Evolutionary conservation across 2,113 vertebrate genomes (phyloP), one percentile per base, ranked within the genome.

Genomic region (Empidonax alnorum): DNA sequence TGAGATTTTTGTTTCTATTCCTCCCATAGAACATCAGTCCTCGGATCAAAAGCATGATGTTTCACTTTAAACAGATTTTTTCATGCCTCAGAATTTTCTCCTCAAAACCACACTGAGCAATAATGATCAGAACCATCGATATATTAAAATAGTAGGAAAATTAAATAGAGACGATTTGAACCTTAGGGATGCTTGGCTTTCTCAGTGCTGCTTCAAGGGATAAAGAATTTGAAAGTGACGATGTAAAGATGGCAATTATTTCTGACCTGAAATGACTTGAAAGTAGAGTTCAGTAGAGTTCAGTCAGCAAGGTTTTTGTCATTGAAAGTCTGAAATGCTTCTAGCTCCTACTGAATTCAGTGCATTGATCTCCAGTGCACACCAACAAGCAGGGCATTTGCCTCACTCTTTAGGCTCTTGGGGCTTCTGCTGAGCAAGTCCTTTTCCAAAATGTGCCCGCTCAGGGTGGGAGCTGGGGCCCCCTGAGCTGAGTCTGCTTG

Each of bases 1-100:
- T 89, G 56, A 93, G 76, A 49, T 78, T 95, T 94, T 96, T 96
- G 67, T 93, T 97, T 94, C 88, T 76, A 3, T 72, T 93, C 46
- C 66, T 95, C 47, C 35, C 47, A 42, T 42, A 62, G 74, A 92
- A 77, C 62, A 82, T 84, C 91, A 89, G 84, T 66, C 71, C 33
- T 79, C 71, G 76, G 56, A 96, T 93, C 87, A 76, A 95, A 95
- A 92, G 55, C 52, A 41, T 61, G 68, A 72, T 55, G 28, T 76
- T 76, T 94, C 42, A 84, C 62, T 96, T 96, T 30, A 81, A 90
- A 93, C 22, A 47, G 61, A 42, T 9, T 49, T 84, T 67, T 74
- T 55, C 76, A 67, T 2, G 4, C 52, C 52, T 94, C 65, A 41
- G 35, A 87, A 89, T 87, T 84, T 94, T 89, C 52, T 84, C 65